Evolutionary conservation across 2,797 vertebrate species (phyloP), one percentile per base, ranked within the genome.

Genomic region (Antrozous pallidus): DNA sequence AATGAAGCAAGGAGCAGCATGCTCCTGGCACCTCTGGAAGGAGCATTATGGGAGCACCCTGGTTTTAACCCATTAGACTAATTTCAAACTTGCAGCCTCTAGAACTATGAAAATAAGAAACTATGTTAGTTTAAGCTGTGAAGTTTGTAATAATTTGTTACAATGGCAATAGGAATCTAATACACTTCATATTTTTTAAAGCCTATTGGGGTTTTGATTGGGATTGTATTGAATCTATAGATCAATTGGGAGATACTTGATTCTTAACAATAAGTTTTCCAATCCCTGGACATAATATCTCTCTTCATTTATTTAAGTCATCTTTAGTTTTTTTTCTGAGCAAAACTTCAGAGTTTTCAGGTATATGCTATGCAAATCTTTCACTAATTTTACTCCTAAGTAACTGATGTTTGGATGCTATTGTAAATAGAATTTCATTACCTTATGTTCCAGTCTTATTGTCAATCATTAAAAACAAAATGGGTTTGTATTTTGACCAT

Each of bases 291-390:
- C 16, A 89, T 49, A 77, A 61, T 67, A 61, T 67, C 51, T 9
- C 12, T 61, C 18, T 78, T 24, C 13, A 61, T 8, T 90, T 49
- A 45, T 33, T 70, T 63, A 80, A 36, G 22, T 79, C 7, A 8
- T 81, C 31, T 65, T 78, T 45, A 78, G n/a, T 42, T 84, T 82
- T 82, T 82, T 61, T 93, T 83, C 83, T 83, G 20, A 88, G 38
- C 5, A 93, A 61, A 4, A 13, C 56, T 63, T 73, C 11, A 51
- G 45, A 36, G 2, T 24, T 95, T 96, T 89, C 54, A 80, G 9
- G 2, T 56, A 16, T 36, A 90, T 16, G 24, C 54, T 8, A 31
- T 24, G 0, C 3, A 38, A 0, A 51, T 31, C 18, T 51, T 89
- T 91, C 51, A 84, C 4, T 63, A 42, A 78, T 28, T 88, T 54